Evolutionary conservation across 2,888 invertebrate genomes (phyloP), one percentile per base, ranked within the genome.

Genomic region (Embidobia sp.): DNA sequence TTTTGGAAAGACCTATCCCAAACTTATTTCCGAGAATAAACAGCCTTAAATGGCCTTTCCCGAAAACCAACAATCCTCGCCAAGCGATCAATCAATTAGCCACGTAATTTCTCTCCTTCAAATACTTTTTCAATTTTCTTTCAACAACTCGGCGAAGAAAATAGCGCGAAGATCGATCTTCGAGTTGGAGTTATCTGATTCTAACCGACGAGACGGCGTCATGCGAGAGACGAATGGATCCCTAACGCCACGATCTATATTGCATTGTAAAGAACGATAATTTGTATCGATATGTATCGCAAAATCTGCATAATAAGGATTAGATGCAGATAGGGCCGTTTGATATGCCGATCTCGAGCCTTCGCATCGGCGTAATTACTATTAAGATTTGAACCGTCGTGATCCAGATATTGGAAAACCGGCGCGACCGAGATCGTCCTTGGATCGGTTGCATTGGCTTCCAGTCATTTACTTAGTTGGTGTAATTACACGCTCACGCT

Each of bases 281-380:
- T 74, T 74, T 74, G 66, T 74, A 61, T 61, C 19, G 74, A 74
- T 74, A 67, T 67, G 74, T 67, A 74, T 74, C 73, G 49, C 42
- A 27, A 26, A 64, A 66, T 74, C 46, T 74, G 37, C 66, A 74
- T 74, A 74, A 74, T 59, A 66, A 59, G 51, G 59, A 59, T 74
- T 53, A 59, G 59, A 53, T 59, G 37, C 37, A 51, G 74, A 74
- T 66, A 74, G 18, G 16, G 49, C 72, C 49, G 44, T 44, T 64
- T 64, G 35, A 73, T 73, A 73, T 64, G 64, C 64, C 18, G 44
- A 73, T 73, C 57, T 57, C 27, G 33, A 49, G 35, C 57, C 31
- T 55, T 64, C 48, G 27, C 64, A 59, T 49, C 26, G 40, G 16
- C 29, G 18, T 59, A 66, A 73, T 57, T 73, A 57, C 57, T 13